Conservation (phyloP, 2,797 vertebrate genomes). For the Pantherophis vulpinus region DNA sequence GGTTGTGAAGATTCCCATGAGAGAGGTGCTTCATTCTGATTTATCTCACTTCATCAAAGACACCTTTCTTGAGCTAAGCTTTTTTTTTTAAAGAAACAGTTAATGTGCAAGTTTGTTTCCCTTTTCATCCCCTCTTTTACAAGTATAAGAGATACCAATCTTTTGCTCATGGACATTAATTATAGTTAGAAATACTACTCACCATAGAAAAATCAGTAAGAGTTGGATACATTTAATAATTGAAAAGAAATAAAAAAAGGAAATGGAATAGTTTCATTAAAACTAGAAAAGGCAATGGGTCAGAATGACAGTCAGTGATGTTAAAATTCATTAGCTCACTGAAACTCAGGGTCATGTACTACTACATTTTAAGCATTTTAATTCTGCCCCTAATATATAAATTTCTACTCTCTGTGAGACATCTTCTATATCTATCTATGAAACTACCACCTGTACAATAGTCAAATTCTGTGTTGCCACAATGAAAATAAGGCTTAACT, state of each 20-base stretch:
- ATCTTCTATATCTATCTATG: neutral
- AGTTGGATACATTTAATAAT: neutral
- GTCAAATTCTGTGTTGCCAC: neutral
- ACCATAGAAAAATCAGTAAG: constrained; percentile 23
- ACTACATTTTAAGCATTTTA: neutral
- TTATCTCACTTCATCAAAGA: constrained; percentile 78
- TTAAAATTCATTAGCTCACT: neutral
- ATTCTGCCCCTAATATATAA: neutral
- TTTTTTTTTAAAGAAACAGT: constrained; percentile 43
- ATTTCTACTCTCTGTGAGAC: neutral
- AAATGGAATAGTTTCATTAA: neutral
- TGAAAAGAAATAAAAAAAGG: neutral
- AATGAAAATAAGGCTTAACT: neutral
- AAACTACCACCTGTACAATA: neutral
- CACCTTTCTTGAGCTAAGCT: constrained; percentile 73
- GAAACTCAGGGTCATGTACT: neutral
- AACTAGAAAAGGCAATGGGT: neutral
- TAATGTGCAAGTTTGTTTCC: constrained; percentile 15
- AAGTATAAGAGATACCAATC: constrained; percentile 46
- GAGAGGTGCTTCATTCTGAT: constrained; percentile 72
- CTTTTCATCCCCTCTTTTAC: constrained; percentile 61
- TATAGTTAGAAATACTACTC: constrained; percentile 50
- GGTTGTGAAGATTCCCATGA: constrained; percentile 72
- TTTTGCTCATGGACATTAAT: constrained; percentile 53
- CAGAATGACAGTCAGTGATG: neutral